Evolutionary conservation across 1,140 invertebrate genomes (phyloP).

Genomic region (Dryas iulia): DNA sequence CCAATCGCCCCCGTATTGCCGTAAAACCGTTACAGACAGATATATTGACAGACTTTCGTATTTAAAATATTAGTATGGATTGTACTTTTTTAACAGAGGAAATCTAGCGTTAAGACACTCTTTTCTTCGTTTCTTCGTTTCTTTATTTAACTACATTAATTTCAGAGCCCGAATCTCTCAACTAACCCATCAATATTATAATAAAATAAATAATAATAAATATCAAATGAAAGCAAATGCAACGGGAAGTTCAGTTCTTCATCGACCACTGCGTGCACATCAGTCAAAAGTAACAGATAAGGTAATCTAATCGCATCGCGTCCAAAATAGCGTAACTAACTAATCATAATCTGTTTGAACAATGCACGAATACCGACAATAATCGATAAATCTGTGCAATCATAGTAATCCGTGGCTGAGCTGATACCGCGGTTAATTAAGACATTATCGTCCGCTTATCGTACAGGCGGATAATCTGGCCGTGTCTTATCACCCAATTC

Average conservation of each 20-base stretch:
- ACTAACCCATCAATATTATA: too few relatives aligned
- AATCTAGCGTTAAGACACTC: too few relatives aligned
- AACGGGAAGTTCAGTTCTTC: not conserved
- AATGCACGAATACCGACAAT: slow-evolving; percentile 50
- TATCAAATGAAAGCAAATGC: not conserved
- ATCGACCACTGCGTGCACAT: slow-evolving; percentile 20
- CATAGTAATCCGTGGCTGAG: slow-evolving; percentile 54
- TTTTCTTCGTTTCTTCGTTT: too few relatives aligned
- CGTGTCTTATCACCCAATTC: slow-evolving; percentile 33
- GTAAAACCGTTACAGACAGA: too few relatives aligned
- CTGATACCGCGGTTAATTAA: slow-evolving; percentile 53
- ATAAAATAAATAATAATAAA: not conserved
- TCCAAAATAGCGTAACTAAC: slow-evolving; percentile 35
- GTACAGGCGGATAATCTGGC: slow-evolving; percentile 30
- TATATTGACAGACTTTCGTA: too few relatives aligned
- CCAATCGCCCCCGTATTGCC: too few relatives aligned
- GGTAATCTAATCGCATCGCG: slow-evolving; percentile 29
- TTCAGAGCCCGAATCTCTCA: too few relatives aligned
- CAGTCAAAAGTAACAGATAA: slow-evolving; percentile 28
- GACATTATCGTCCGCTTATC: slow-evolving; percentile 42
- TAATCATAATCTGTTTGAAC: slow-evolving; percentile 44
- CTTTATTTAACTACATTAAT: too few relatives aligned
- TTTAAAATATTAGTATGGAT: too few relatives aligned
- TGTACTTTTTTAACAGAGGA: too few relatives aligned
- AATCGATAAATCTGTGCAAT: slow-evolving; percentile 63